Evolutionary conservation across 2,888 invertebrate genomes (phyloP).

Genomic region (Spodoptera exigua): DNA sequence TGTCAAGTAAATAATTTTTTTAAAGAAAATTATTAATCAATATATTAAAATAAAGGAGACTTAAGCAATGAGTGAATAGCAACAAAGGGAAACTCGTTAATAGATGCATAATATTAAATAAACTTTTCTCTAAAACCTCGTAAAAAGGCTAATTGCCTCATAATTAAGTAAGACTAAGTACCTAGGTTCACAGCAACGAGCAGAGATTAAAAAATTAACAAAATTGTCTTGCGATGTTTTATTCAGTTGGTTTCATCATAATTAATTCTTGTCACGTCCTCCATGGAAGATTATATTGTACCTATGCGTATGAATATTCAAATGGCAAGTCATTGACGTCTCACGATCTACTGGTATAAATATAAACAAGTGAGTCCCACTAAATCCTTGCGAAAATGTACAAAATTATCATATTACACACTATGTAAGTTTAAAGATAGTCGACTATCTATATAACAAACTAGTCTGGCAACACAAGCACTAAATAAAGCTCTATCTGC

Average conservation of each 20-base stretch:
- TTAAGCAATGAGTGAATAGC: too few species aligned
- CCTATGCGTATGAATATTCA: slow-evolving; percentile 75
- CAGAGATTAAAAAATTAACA: slow-evolving; percentile 46
- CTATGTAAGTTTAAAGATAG: slow-evolving; percentile 8
- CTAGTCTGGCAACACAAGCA: slow-evolving; percentile 6
- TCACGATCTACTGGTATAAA: slow-evolving; percentile 45
- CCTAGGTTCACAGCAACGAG: slow-evolving; percentile 41
- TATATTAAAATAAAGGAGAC: too few species aligned
- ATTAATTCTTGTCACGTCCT: slow-evolving; percentile 68
- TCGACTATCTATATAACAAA: slow-evolving; percentile 1
- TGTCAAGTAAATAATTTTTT: too few species aligned
- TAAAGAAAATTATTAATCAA: too few species aligned
- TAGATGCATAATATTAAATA: neutral
- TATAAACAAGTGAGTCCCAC: slow-evolving; percentile 42
- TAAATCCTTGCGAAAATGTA: slow-evolving; percentile 39
- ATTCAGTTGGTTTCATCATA: slow-evolving; percentile 60
- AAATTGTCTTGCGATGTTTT: slow-evolving; percentile 54
- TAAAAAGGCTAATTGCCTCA: slow-evolving; percentile 38
- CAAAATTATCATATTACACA: slow-evolving; percentile 20
- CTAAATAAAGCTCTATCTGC: slow-evolving; percentile 21
- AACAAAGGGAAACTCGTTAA: neutral
- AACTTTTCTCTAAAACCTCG: slow-evolving; percentile 20
- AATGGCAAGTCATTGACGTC: slow-evolving; percentile 52
- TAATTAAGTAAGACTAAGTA: slow-evolving; percentile 33
- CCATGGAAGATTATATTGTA: slow-evolving; percentile 62